Evolutionary conservation across 2,888 invertebrate species (phyloP), one percentile per base, ranked within the genome.

Genomic region (Nezara viridula): DNA sequence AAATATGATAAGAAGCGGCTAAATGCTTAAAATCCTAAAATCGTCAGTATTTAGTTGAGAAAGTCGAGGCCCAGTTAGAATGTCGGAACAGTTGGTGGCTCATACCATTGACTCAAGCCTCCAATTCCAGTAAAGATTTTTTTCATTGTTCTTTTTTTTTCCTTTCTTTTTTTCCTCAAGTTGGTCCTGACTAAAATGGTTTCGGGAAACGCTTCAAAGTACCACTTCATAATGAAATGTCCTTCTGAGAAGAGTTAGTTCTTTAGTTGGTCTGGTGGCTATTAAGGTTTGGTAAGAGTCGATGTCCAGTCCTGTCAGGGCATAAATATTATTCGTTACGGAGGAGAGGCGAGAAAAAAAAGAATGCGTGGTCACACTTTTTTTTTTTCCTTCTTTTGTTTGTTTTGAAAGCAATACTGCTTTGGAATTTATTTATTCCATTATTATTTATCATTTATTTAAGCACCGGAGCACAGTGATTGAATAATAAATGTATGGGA

Each of bases 201-300:
- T 73, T 73, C 66, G 66, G 66, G 66, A 73, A 73, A 73, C 66
- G 32, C 9, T 73, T 37, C 37, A 73, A 32, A 37, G 66, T 19
- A 73, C 16, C 66, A 19, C 66, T 37, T 73, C 66, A 73, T 73
- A 73, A 73, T 73, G 66, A 73, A 73, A 73, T 27, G 66, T n/a
- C 66, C 32, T 73, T 73, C 66, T 73, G 66, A 19, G 66, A 73
- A 73, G 66, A 32, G 66, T 73, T 73, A 73, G 66, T 73, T 73
- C 66, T 37, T 73, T 32, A 21, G 66, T 73, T 7, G 21, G 21
- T 3, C 19, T 32, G 66, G 27, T 32, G 32, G 32, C 19, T 60
- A 60, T 60, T 60, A 27, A 14, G 60, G 27, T 60, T 60, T n/a
- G 55, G n/a, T n/a, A n/a, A n/a, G n/a, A n/a, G 55, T 9, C n/a